A percentile compares a stretch with the other conserved stretches of the same genome.
phyloP scores from a whole-genome alignment of 2,113 vertebrate species.

The Passer domesticus region DNA sequence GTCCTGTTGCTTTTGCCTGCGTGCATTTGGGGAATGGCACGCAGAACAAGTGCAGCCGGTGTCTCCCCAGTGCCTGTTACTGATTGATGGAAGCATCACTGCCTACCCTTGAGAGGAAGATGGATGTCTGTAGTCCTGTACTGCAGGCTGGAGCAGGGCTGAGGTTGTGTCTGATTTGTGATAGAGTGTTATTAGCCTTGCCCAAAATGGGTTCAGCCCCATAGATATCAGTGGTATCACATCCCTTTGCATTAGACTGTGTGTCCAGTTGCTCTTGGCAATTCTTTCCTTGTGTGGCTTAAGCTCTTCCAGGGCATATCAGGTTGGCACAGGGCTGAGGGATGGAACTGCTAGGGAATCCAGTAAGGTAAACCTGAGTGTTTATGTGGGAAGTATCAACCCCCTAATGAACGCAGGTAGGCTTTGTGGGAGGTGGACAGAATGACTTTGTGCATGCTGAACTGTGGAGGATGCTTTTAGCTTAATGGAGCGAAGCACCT shows the following conservation, averaged over 20 bases:
- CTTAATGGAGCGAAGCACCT: constrained; percentile 67
- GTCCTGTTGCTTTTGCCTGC: neutral
- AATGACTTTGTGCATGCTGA: neutral
- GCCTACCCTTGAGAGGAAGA: neutral
- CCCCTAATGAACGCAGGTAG: neutral
- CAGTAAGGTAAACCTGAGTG: neutral
- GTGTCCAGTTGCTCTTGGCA: no score
- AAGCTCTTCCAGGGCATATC: neutral
- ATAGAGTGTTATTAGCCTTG: neutral
- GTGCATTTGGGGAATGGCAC: neutral
- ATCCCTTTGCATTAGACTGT: neutral
- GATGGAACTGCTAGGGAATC: neutral
- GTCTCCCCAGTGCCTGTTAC: neutral
- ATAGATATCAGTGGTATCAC: accelerated
- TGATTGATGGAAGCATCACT: neutral
- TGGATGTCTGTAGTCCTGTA: neutral
- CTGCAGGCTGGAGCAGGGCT: neutral
- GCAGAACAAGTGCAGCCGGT: neutral
- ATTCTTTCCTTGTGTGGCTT: neutral
- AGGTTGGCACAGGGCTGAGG: neutral
- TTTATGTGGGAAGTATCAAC: neutral
- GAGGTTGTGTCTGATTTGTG: neutral
- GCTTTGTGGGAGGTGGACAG: neutral
- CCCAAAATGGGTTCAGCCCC: neutral
- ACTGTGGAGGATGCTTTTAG: constrained; percentile 63